Evolutionary conservation across 2,797 vertebrate species (phyloP).

Genomic region (Salarias fasciatus): DNA sequence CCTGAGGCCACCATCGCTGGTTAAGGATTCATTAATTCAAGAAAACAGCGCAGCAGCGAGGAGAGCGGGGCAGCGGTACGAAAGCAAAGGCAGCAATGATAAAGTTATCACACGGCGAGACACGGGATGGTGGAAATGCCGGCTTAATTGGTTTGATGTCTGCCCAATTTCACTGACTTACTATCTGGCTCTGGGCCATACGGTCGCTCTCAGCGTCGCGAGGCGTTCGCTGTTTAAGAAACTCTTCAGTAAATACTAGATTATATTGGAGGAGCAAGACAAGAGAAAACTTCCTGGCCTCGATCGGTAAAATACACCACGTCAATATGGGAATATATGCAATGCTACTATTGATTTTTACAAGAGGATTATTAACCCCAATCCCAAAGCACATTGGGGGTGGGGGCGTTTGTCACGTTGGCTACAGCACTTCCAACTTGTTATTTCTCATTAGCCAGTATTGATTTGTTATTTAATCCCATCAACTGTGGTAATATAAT

Average conservation of each 20-base stretch:
- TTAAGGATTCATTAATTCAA: conserved; percentile 27
- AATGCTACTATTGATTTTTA: not conserved
- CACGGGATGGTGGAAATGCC: conserved; percentile 11
- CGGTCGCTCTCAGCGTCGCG: not conserved
- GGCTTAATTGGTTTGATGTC: conserved; percentile 46
- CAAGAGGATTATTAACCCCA: not conserved
- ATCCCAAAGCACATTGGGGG: not conserved
- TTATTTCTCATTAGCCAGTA: conserved; percentile 21
- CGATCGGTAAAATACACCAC: too few relatives aligned
- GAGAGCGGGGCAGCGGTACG: not conserved
- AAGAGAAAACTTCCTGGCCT: too few relatives aligned
- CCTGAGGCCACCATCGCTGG: conserved; percentile 23
- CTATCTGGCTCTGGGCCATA: conserved; percentile 35
- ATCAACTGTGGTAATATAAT: conserved; percentile 13
- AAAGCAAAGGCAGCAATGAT: conserved; percentile 37
- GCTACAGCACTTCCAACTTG: not conserved
- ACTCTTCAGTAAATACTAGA: too few relatives aligned
- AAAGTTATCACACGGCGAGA: conserved; percentile 24
- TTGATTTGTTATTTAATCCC: conserved; percentile 23
- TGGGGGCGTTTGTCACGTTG: not conserved
- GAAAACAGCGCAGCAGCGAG: conserved; percentile 1
- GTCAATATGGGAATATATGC: not conserved
- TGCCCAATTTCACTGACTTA: conserved; percentile 47
- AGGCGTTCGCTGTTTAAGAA: too few relatives aligned
- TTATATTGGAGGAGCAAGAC: too few relatives aligned